Base-by-base conservation (phyloP, 2,797 vertebrate genomes). In the Sternotherus odoratus region DNA sequence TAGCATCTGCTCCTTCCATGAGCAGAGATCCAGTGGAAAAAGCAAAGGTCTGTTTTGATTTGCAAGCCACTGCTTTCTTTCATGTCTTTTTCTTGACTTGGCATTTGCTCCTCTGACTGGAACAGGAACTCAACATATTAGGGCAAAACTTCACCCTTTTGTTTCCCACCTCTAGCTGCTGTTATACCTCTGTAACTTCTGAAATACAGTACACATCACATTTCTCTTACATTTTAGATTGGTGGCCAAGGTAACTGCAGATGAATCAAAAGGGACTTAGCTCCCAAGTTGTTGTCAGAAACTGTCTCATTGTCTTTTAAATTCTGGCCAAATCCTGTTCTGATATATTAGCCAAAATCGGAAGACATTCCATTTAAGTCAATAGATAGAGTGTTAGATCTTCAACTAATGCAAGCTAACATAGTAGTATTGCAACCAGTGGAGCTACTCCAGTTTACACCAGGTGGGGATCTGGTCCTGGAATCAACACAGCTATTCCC, bases 191-290 rank as follows among this genome's bases (percentile, higher is more conserved):
- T n/a, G 60, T n/a, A 8, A 19, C n/a, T 90, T 49, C 57, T 66
- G 50, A 92, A 96, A 95, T 90, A 90, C 69, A 96, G 95, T 90
- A 90, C 69, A 28, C 12, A 24, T 91, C 94, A 78, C 2, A 12
- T 93, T 95, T 87, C 86, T 93, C 83, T 93, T 88, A 88, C 79
- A 95, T 92, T 66, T 95, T 75, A 87, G 93, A 94, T 53, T 75
- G 43, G 43, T 88, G 79, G 13, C 84, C 77, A 93, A 48, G 79
- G 51, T 50, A 56, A 66, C 66, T 86, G 51, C 77, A 93, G 92
- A 80, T 54, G 17, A 10, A 57, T 92, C 86, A 49, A 75, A 88
- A 93, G 48, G 33, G 75, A 90, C 21, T 79, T 48, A 66, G 77
- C 9, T 77, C 56, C 54, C 87, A 72, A 77, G 49, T 79, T 85